phyloP scores from a whole-genome alignment of 2,797 vertebrate species.

The Vultur gryphus region DNA sequence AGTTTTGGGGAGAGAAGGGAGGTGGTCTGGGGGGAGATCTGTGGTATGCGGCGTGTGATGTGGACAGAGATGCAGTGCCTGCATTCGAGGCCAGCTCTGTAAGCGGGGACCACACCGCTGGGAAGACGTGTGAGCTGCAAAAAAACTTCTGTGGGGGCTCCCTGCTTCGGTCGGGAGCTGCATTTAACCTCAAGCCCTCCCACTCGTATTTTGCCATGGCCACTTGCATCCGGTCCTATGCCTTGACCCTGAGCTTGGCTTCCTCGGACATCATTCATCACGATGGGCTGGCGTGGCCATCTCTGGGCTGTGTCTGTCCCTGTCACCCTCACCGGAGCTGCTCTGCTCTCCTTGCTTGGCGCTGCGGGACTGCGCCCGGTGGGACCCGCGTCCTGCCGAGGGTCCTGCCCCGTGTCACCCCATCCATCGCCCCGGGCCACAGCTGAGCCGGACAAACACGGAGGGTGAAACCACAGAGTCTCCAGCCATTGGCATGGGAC shows the following conservation, averaged over 20 bases:
- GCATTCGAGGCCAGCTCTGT: background rate
- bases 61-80: background rate
- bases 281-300: rapidly evolving
- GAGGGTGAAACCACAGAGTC: background rate
- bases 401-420: background rate
- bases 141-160: background rate
- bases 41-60: background rate
- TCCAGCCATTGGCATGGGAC: background rate
- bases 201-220: background rate
- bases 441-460: rapidly evolving
- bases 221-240: background rate
- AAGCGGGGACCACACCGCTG: background rate
- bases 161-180: background rate
- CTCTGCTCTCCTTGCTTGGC: background rate
- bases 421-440: rapidly evolving
- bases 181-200: background rate
- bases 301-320: background rate
- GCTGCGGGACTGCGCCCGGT: rapidly evolving
- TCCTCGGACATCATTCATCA: background rate
- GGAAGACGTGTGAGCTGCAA: background rate
- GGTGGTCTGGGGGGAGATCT: background rate
- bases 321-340: background rate
- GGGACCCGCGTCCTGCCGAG: background rate
- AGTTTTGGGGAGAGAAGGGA: background rate
- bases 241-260: background rate